phyloP scores from a whole-genome alignment of 2,888 invertebrate species.

The Agrotis clavis region DNA sequence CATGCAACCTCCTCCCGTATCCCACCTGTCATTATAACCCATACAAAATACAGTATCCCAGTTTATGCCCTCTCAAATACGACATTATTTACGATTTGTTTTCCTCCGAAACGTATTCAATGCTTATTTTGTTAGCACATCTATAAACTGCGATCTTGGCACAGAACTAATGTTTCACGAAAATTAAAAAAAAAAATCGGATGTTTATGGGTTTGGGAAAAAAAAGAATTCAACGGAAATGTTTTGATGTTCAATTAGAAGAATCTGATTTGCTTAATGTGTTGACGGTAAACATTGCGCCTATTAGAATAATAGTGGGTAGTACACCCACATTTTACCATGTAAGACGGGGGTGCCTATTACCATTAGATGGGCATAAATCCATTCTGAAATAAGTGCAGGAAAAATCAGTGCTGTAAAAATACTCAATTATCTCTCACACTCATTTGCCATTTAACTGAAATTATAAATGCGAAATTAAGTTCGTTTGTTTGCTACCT shows the following conservation, averaged over 20 bases:
- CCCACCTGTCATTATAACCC: slow-evolving; percentile 17
- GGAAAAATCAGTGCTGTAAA: no score
- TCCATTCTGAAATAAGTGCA: neutral
- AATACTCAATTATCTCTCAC: no score
- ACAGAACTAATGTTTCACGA: slow-evolving; percentile 31
- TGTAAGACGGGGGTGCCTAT: no score
- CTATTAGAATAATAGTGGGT: neutral
- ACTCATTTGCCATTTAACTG: no score
- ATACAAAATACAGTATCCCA: neutral
- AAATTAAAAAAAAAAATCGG: slow-evolving; percentile 35
- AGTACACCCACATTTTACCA: neutral
- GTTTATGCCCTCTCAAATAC: slow-evolving; percentile 35
- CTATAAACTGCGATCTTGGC: slow-evolving; percentile 55
- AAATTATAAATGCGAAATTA: no score
- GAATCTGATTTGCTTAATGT: slow-evolving; percentile 11
- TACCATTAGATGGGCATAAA: neutral
- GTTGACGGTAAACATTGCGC: slow-evolving; percentile 10
- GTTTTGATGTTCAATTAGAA: slow-evolving; percentile 47
- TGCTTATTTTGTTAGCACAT: slow-evolving; percentile 49
- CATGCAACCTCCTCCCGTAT: neutral
- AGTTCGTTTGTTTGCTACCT: no score
- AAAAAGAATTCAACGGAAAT: slow-evolving; percentile 20
- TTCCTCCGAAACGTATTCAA: slow-evolving; percentile 16
- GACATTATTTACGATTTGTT: slow-evolving; percentile 50
- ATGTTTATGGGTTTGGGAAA: slow-evolving; percentile 36